Evolutionary conservation across 2,113 vertebrate genomes (phyloP).

Genomic region (Eidolon helvum): DNA sequence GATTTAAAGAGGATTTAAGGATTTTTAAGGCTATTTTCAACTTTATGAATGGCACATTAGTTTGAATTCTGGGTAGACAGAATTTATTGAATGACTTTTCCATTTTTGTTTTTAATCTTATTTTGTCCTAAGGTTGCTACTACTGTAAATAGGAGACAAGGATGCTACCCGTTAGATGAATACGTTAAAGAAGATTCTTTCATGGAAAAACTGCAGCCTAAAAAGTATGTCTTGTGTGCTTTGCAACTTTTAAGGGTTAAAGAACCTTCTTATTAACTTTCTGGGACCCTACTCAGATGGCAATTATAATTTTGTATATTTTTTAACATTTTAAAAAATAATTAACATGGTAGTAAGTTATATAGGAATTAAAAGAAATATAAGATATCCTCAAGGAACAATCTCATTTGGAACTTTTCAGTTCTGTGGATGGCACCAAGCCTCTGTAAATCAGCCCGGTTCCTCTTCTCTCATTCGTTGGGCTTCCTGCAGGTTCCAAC

Average conservation of each 20-base stretch:
- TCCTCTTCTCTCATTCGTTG: neutral
- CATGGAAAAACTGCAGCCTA: slow-evolving; percentile 15
- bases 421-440: neutral
- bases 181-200: slow-evolving; percentile 34
- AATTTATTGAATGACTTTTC: neutral
- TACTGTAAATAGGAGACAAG: slow-evolving; percentile 49
- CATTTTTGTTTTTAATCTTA: neutral
- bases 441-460: neutral
- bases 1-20: neutral
- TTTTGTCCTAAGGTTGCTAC: neutral
- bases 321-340: neutral
- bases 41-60: neutral
- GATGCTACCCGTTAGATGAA: neutral
- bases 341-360: neutral
- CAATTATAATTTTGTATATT: neutral
- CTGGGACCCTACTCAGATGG: neutral
- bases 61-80: neutral
- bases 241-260: neutral
- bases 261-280: neutral
- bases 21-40: neutral
- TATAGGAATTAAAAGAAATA: neutral
- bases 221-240: slow-evolving; percentile 61
- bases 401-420: neutral
- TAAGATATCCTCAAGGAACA: neutral
- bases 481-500: neutral